Evolutionary conservation across 2,888 invertebrate species (phyloP).

Genomic region (Psylliodes chrysocephalus): DNA sequence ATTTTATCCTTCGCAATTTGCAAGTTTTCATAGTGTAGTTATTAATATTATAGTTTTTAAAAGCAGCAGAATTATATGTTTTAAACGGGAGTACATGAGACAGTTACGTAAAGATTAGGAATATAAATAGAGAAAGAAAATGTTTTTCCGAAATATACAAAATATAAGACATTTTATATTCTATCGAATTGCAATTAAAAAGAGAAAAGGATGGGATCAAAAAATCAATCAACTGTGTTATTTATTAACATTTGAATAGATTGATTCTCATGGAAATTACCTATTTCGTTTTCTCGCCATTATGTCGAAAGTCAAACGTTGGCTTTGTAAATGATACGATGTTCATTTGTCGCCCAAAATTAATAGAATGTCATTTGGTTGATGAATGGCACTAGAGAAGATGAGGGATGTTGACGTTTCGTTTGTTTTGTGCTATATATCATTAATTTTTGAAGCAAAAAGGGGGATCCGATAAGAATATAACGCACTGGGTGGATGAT

Average conservation of each 20-base stretch:
- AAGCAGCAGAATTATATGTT: no score
- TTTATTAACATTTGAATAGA: not conserved
- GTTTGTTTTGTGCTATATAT: constrained; percentile 21
- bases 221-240: no score
- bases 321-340: constrained; percentile 8
- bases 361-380: constrained; percentile 25
- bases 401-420: constrained; percentile 17
- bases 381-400: constrained; percentile 18
- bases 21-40: no score
- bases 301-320: not conserved
- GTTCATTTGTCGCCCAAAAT: constrained; percentile 21
- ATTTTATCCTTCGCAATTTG: no score
- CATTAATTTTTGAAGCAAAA: constrained; percentile 16
- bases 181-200: no score
- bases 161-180: no score
- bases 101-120: no score
- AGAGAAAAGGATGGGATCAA: no score
- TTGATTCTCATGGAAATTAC: not conserved
- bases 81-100: no score
- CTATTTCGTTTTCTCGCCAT: not conserved
- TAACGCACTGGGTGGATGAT: constrained; percentile 8
- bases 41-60: no score
- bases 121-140: no score
- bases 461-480: constrained; percentile 16
- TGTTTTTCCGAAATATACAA: no score